Base-by-base conservation (phyloP, 92 coral and sea anemone genomes). In the Actinernus sp. region DNA sequence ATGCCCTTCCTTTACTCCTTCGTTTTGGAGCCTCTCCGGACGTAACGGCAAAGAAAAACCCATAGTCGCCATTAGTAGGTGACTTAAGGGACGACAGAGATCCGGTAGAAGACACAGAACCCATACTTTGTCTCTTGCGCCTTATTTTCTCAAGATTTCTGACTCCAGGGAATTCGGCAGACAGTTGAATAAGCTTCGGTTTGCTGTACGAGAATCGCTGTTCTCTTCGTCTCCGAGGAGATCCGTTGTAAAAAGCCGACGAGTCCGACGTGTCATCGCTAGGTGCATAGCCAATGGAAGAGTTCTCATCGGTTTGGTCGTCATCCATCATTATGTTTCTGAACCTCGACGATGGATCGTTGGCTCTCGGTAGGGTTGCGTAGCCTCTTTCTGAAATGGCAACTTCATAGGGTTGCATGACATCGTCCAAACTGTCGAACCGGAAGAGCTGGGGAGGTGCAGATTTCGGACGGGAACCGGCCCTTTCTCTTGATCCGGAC, bases 231-330 rank as follows among this genome's bases (percentile, higher is more conserved):
- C 83, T 62, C 23, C 55, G 82, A 29, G 72, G 63, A 18, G 37
- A 54, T 56, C 56, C 36, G 23, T 44, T 49, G 43, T 33, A 68
- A 51, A 66, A 81, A 31, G 87, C 88, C 50, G 97, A 90, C 9
- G 97, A 90, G 43, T 90, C 97, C 37, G 97, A 90, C 1, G 89
- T 66, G 58, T 90, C 97, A 64, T 90, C 97, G 54, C 97, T 90
- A 17, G 97, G 92, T 38, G 76, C 92, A 66, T 90, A 90, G 30
- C 92, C 97, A 46, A 86, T 47, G 8, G 97, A 90, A 12, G 93
- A 81, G 16, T 30, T 70, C 48, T 90, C 97, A 55, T 88, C 94
- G 21, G 77, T 71, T 32, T 74, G 62, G 54, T 69, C 64, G 12
- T 84, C 78, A 25, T 88, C 95, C 3, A 84, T 17, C 22, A 73